Evolutionary conservation across 2,113 vertebrate genomes (phyloP), one percentile per base, ranked within the genome.

Genomic region (Casuarius casuarius): DNA sequence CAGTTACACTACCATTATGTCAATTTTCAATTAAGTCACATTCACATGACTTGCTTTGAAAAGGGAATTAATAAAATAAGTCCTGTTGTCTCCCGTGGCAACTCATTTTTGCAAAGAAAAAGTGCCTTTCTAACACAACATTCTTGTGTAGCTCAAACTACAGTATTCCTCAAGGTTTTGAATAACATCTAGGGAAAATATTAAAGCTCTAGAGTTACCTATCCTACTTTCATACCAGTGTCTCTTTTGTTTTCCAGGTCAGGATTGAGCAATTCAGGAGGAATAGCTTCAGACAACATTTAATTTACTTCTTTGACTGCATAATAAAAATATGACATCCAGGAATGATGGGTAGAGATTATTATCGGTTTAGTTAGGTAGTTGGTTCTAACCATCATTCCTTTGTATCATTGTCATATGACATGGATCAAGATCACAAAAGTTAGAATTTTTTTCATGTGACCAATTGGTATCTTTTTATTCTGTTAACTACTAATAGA

Each of bases 171-270:
- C 49, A 51, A 87, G 16, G 29, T 87, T 89, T 73, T 31, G 29
- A 94, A 89, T 84, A 94, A 73, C 13, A 59, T 81, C 54, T 72
- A 38, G 28, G 54, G 46, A 95, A 94, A 90, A 75, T 52, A 87
- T 21, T 84, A 31, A 35, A 78, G 7, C 28, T 51, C 38, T 68
- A 25, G 20, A 86, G 29, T 58, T 26, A 75, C 20, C n/a, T 92
- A 33, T 84, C 40, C 29, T 79, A 40, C 14, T 56, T 85, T 48
- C 8, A 56, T 26, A 52, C 6, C 48, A 73, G 18, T 12, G 40
- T 72, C 29, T 12, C 25, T 84, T 91, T 75, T 66, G 56, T 85
- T 70, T 91, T 80, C 40, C 35, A 62, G 58, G 74, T 82, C 19
- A 87, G 87, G n/a, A 87, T 6, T 72, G 89, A 92, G 84, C 42